These are phyloP conservation scores for Megamerina dolium DNA, from an alignment of 2,888 invertebrate genomes.

Conservation along the genomic window DNA sequence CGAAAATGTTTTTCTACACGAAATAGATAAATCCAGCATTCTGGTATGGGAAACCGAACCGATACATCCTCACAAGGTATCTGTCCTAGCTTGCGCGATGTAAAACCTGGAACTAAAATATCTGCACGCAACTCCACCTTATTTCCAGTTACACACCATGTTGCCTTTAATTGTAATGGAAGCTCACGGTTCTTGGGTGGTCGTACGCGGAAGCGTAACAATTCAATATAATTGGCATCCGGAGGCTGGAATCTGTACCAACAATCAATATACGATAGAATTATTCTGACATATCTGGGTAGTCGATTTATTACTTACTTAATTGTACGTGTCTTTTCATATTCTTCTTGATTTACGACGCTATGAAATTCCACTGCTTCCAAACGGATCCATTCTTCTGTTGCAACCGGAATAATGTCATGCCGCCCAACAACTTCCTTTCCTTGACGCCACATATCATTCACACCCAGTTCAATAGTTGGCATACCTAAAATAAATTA, in stretches of 20 bases:
- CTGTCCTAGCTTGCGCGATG: conserved; percentile 90
- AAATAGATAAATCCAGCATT: conserved; percentile 99
- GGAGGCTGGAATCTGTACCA: conserved; percentile 81
- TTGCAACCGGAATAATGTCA: conserved; percentile 97
- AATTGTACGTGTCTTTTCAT: conserved; percentile 75
- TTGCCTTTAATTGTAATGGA: conserved; percentile 88
- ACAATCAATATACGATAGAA: background rate
- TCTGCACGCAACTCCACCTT: conserved; percentile 94
- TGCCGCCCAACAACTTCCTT: conserved; percentile 97
- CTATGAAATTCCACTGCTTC: conserved; percentile 93
- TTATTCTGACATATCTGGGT: too few species aligned
- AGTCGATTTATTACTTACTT: conserved; percentile 55
- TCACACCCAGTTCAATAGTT: conserved; percentile 92
- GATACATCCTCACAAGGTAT: conserved; percentile 97
- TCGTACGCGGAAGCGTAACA: conserved; percentile 90
- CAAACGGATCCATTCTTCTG: conserved; percentile 98
- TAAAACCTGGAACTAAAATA: conserved; percentile 93
- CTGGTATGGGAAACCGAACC: conserved; percentile 94
- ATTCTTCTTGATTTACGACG: conserved; percentile 87
- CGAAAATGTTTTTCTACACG: conserved; percentile 94
- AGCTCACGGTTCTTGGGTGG: conserved; percentile 95
- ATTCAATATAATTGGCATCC: conserved; percentile 95
- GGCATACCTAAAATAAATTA: conserved; percentile 70
- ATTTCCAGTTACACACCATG: conserved; percentile 80
- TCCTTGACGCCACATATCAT: conserved; percentile 97